These are phyloP conservation scores for Addax nasomaculatus DNA, from an alignment of 2,113 vertebrate genomes.

Conservation along the genomic window DNA sequence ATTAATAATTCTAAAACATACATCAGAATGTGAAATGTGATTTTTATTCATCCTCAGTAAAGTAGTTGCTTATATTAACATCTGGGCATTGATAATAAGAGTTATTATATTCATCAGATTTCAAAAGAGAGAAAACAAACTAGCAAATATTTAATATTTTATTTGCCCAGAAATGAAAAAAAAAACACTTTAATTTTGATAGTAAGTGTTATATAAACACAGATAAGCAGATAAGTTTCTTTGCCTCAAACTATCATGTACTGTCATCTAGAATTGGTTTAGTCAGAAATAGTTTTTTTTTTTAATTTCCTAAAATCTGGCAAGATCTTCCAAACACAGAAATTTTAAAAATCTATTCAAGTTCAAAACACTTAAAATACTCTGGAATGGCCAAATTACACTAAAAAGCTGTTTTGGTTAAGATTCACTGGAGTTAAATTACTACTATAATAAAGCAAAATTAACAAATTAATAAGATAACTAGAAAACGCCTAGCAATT, in stretches of 20 bases:
- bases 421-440: not conserved
- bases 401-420: constrained; percentile 20
- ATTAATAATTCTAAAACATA: constrained; percentile 35
- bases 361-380: constrained; percentile 32
- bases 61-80: constrained; percentile 15
- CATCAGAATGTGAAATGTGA: constrained; percentile 18
- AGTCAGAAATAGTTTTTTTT: not conserved
- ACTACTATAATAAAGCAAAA: constrained; percentile 38
- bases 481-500: constrained; percentile 4
- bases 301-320: not conserved
- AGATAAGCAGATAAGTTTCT: not conserved
- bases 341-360: not conserved
- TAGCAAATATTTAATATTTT: not conserved
- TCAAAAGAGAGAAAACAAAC: constrained; percentile 9
- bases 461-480: constrained; percentile 36
- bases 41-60: not conserved
- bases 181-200: not conserved
- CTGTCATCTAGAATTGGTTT: not conserved
- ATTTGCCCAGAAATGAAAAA: not conserved
- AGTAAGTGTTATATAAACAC: not conserved
- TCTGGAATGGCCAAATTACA: constrained; percentile 32
- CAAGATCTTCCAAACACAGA: constrained; percentile 43
- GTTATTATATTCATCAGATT: constrained; percentile 33
- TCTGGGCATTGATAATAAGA: not conserved
- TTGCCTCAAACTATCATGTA: not conserved